phyloP scores from a whole-genome alignment of 2,113 vertebrate genomes.

The Ciconia stormi region DNA sequence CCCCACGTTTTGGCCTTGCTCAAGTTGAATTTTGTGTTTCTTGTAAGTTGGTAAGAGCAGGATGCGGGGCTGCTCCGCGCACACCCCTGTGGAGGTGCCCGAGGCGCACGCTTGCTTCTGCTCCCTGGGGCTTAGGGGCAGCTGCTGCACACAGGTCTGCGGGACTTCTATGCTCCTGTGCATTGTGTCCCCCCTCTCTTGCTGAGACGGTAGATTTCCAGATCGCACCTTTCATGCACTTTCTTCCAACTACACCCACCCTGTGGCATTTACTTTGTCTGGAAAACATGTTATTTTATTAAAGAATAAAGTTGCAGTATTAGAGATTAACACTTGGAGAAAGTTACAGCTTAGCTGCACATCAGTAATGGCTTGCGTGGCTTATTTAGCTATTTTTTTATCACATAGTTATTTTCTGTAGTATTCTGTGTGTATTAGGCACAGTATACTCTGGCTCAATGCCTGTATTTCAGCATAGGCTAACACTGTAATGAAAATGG shows the following conservation, averaged over 20 bases:
- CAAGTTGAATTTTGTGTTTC: not conserved
- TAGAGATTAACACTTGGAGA: not conserved
- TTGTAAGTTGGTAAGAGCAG: not conserved
- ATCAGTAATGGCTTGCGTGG: not conserved
- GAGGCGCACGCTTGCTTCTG: fast-evolving
- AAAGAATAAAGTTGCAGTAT: fast-evolving
- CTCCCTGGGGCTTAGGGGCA: too few species aligned
- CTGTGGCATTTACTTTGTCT: not conserved
- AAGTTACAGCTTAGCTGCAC: not conserved
- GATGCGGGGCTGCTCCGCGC: not conserved
- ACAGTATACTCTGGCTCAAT: not conserved
- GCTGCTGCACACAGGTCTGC: not conserved
- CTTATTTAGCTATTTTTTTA: not conserved
- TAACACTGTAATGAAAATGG: not conserved
- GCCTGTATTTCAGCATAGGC: not conserved
- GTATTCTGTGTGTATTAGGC: not conserved
- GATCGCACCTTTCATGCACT: fast-evolving
- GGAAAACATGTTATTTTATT: not conserved
- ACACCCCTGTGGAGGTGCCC: fast-evolving
- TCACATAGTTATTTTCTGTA: not conserved
- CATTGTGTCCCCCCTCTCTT: fast-evolving
- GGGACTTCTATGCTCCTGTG: fast-evolving
- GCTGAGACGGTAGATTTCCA: too few species aligned
- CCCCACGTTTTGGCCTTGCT: too few species aligned
- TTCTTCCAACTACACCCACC: not conserved